Evolutionary conservation across 2,797 vertebrate species (phyloP), one percentile per base, ranked within the genome.

Genomic region (Salarias fasciatus): DNA sequence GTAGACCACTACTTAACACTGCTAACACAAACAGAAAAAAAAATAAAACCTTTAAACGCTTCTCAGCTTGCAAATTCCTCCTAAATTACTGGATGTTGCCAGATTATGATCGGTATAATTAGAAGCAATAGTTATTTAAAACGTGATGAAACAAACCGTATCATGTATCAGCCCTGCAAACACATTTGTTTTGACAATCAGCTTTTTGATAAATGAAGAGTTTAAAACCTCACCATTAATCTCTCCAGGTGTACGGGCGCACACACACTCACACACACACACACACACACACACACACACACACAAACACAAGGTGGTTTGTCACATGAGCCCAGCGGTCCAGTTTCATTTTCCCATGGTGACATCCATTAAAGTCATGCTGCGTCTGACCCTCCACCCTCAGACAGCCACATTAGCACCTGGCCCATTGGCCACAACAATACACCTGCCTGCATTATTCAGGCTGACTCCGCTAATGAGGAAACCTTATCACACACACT

Each of bases 321-420:
- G 86, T 84, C 63, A 91, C 75, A 71, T 28, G 85, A 90, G 54
- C 67, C 70, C 60, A 36, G 64, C 36, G 83, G 78, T 91, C 79
- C 10, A 14, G 81, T 93, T 92, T 89, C 89, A 82, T 73, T 84
- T 85, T 89, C 85, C 88, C 81, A 79, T 89, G 80, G 85, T 82
- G 85, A 93, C 92, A 93, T 93, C 91, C 88, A 93, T 93, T 93
- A 93, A 91, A 92, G 89, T 85, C 84, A 49, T 89, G 90, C 83
- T 86, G 68, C 33, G 51, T 59, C 75, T 83, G 76, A 68, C 72
- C 82, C 83, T 84, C 78, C 65, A 70, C 51, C 81, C 86, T 77
- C 57, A 86, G 83, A 91, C 88, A 90, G 84, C 78, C 86, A 82
- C 82, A 93, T 93, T 93, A 93, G 91, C 89, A 92, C 90, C 89